Evolutionary conservation across 2,113 vertebrate genomes (phyloP).

Genomic region (Antigone vipio): DNA sequence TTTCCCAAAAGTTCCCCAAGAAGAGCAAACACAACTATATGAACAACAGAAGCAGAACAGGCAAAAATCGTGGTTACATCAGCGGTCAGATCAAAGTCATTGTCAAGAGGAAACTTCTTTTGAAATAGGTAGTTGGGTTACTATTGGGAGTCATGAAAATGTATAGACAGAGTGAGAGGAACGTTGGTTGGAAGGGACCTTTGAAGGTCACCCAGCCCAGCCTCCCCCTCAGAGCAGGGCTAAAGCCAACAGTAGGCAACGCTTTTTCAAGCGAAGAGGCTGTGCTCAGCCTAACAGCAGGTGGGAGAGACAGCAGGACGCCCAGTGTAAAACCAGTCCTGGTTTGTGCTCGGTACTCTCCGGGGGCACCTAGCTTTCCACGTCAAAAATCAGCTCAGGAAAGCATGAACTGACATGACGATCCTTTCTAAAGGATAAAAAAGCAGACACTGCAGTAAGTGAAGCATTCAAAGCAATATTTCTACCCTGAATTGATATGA

Average conservation of each 20-base stretch:
- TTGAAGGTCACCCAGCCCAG: neutral
- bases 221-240: neutral
- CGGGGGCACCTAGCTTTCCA: neutral
- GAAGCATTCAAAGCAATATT: neutral
- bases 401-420: neutral
- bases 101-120: neutral
- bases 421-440: neutral
- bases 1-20: neutral
- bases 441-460: neutral
- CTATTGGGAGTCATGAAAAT: neutral
- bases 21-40: neutral
- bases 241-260: neutral
- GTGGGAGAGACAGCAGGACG: neutral
- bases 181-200: neutral
- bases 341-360: neutral
- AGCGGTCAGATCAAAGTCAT: neutral
- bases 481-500: neutral
- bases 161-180: neutral
- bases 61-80: rapidly evolving
- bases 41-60: neutral
- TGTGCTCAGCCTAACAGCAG: neutral
- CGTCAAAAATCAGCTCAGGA: neutral
- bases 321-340: neutral
- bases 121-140: neutral
- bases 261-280: neutral